Base-by-base conservation (phyloP, 2,797 vertebrate genomes). In the Harpagifer antarcticus region DNA sequence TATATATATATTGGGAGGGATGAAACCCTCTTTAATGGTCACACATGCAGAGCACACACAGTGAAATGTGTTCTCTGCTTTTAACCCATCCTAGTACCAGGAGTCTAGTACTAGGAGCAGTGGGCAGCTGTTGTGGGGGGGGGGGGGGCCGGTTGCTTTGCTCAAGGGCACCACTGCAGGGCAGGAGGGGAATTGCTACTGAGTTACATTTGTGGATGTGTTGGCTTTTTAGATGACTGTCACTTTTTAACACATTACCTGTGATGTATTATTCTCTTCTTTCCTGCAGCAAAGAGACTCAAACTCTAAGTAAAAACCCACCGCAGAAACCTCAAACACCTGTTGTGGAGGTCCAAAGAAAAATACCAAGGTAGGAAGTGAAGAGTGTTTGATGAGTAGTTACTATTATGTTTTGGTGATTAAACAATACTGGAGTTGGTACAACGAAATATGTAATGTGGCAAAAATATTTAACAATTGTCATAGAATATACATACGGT, bases 241-340 rank as follows among this genome's bases (percentile, higher is more conserved):
- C 19, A 54, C 0, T 12, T 37, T 37, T 2, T 37, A 43, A 4
- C 54, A 10, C 16, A 14, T 1, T 54, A 10, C 3, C 1, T 45
- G n/a, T 67, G 11, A 0, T 53, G 6, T 47, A 3, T 23, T n/a
- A 6, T 58, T 17, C 33, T 54, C 13, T 12, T 40, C 42, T 33
- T 53, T 23, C 3, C 37, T 40, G 37, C 64, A 85, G 85, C 48
- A 82, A 76, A 59, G 45, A 69, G 6, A 68, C 15, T 48, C 44
- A 11, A 45, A n/a, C n/a, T n/a, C n/a, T n/a, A n/a, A 75, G 52
- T 33, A 37, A 55, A 72, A 63, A 72, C 40, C n/a, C 13, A 13
- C 3, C 20, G 0, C 14, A 45, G 3, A 70, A 68, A 71, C 13
- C 56, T 13, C 5, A 27, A 31, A 56, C 14, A 13, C 1, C 45